Evolutionary conservation across 2,113 vertebrate genomes (phyloP), one percentile per base, ranked within the genome.

Genomic region (Thunnus maccoyii): DNA sequence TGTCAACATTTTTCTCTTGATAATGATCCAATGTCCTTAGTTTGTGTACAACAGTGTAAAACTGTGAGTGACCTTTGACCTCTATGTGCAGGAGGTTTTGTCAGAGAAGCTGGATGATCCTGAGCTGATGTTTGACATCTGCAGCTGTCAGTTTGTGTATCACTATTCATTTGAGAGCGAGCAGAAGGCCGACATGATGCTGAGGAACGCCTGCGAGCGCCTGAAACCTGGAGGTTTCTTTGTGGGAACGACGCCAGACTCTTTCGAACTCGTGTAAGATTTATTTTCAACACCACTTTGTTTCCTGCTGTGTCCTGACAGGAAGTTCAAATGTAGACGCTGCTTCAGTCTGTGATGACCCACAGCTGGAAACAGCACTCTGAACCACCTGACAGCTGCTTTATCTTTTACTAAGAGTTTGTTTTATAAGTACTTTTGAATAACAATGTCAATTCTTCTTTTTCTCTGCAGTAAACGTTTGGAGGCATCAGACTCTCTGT

Each of bases 81-180:
- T 82, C 18, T 47, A 18, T 58, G 8, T 94, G 47, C 68, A 99
- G 98, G 97, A 98, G 87, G 82, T 96, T 79, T 86, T 99, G 84
- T 92, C 87, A 55, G 94, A 96, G 79, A 97, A 96, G 83, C 94
- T 97, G 84, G 90, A 58, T 5, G 93, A 97, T 90, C 92, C 95
- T 16, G 83, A 95, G 61, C 93, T 87, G 75, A 76, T 22, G 78
- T 99, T 99, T 83, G 97, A 99, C 88, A 95, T 99, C 86, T 99
- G 97, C 93, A 99, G 97, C 91, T 99, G 97, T 94, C 98, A 99
- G 57, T 99, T 99, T 93, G 98, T 97, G 60, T 98, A 95, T 84
- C 98, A 99, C 89, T 99, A 99, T 86, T 98, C 98, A 0, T 99
- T 99, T 79, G 98, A 99, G 93, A 97, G 96, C 0, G 94, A 94